Evolutionary conservation across 2,888 invertebrate species (phyloP).

Genomic region (Dynastes tityus): DNA sequence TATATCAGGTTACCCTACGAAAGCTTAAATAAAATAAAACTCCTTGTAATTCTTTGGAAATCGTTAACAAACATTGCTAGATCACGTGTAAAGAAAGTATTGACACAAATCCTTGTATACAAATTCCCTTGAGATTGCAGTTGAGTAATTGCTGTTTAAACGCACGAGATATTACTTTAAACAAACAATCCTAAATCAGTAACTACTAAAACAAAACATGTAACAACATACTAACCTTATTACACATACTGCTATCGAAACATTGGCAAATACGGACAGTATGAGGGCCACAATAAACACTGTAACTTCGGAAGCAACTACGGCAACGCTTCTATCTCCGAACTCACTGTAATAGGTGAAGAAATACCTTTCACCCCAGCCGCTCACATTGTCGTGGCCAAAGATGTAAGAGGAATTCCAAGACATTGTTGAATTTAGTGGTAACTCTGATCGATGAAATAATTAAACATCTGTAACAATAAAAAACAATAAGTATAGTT

Average conservation of each 20-base stretch:
- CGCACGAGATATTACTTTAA: too few relatives aligned
- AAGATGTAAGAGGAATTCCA: conserved; percentile 72
- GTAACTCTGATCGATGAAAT: not conserved
- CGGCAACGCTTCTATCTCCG: conserved; percentile 67
- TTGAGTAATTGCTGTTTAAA: too few relatives aligned
- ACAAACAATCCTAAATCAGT: too few relatives aligned
- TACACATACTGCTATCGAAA: conserved; percentile 72
- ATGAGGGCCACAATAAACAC: conserved; percentile 68
- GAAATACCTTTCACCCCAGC: conserved; percentile 74
- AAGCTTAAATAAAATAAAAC: too few relatives aligned
- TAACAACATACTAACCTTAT: conserved; percentile 66
- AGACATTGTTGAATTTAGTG: conserved; percentile 48
- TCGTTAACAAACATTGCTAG: too few relatives aligned
- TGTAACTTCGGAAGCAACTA: conserved; percentile 68
- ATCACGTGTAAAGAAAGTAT: too few relatives aligned
- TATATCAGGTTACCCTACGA: too few relatives aligned
- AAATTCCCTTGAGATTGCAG: too few relatives aligned
- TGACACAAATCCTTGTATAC: too few relatives aligned
- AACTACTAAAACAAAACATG: too few relatives aligned
- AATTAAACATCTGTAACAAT: conserved; percentile 29
- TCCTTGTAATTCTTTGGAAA: too few relatives aligned
- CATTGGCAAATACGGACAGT: conserved; percentile 72
- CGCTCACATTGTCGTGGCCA: conserved; percentile 70
- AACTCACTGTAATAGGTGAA: conserved; percentile 75
- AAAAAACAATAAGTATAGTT: not conserved